Percentiles rank a stretch among this genome's conserved stretches.
phyloP scores from a whole-genome alignment of 2,888 invertebrate genomes.

The Phyto melanocephala region DNA sequence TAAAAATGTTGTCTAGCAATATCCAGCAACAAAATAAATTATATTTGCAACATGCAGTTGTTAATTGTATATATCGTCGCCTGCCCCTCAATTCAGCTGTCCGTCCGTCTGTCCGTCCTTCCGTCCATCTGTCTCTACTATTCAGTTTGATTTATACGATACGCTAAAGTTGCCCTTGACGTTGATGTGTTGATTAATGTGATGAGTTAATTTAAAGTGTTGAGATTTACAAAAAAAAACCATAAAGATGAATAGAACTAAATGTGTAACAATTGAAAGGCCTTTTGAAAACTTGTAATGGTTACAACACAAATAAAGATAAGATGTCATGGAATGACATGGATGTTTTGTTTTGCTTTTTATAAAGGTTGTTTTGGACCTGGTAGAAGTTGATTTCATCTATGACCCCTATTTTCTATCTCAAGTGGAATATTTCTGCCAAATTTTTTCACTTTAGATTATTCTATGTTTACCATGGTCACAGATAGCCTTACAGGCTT shows the following conservation, averaged over 20 bases:
- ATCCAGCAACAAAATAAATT: neutral
- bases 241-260: neutral
- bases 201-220: constrained; percentile 63
- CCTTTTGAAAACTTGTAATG: neutral
- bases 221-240: constrained; percentile 39
- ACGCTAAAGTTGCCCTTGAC: constrained; percentile 62
- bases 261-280: constrained; percentile 4
- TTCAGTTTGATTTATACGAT: constrained; percentile 43
- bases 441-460: no score
- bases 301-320: neutral
- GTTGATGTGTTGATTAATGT: constrained; percentile 63
- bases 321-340: neutral
- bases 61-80: neutral
- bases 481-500: no score
- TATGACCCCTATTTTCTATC: no score
- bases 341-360: neutral
- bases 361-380: neutral
- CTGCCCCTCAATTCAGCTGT: neutral
- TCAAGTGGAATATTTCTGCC: no score
- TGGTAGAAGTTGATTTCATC: no score
- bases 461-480: no score
- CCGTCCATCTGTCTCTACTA: neutral
- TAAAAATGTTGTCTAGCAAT: constrained; percentile 31
- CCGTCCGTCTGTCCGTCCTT: neutral
- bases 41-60: constrained; percentile 14